Conservation (phyloP, 2,113 vertebrate genomes). For the Galeopterus variegatus region DNA sequence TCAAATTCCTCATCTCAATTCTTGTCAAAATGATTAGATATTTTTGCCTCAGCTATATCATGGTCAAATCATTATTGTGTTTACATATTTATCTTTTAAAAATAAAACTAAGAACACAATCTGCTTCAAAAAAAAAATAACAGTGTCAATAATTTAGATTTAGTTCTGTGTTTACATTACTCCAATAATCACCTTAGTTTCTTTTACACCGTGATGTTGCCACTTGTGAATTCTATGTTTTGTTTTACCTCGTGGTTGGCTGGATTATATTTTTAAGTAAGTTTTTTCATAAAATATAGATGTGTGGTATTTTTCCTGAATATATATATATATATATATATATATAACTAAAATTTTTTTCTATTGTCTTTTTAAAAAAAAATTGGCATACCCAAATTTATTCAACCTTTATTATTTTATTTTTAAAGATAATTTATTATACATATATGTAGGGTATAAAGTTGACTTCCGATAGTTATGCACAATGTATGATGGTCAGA, state of each 20-base stretch:
- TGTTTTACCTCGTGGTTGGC: not conserved
- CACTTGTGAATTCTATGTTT: not conserved
- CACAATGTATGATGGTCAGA: too few species aligned
- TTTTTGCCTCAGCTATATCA: not conserved
- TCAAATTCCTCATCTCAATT: not conserved
- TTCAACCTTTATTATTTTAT: too few species aligned
- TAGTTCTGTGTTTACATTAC: not conserved
- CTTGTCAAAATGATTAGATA: not conserved
- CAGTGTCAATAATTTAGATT: not conserved
- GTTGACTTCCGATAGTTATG: too few species aligned
- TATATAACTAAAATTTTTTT: not conserved
- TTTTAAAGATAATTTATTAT: too few species aligned
- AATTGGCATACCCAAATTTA: too few species aligned
- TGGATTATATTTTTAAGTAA: slow-evolving; percentile 24
- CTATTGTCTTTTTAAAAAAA: not conserved
- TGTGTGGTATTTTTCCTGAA: not conserved
- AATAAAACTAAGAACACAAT: not conserved
- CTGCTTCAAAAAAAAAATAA: not conserved
- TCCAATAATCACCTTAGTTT: not conserved
- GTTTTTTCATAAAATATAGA: not conserved
- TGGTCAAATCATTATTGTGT: not conserved
- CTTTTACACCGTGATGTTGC: not conserved
- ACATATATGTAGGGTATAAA: too few species aligned
- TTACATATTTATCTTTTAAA: not conserved
- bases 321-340: too few species aligned